Base-by-base conservation (phyloP, 2,888 invertebrate species). In the Lepidochrysops patricia region DNA sequence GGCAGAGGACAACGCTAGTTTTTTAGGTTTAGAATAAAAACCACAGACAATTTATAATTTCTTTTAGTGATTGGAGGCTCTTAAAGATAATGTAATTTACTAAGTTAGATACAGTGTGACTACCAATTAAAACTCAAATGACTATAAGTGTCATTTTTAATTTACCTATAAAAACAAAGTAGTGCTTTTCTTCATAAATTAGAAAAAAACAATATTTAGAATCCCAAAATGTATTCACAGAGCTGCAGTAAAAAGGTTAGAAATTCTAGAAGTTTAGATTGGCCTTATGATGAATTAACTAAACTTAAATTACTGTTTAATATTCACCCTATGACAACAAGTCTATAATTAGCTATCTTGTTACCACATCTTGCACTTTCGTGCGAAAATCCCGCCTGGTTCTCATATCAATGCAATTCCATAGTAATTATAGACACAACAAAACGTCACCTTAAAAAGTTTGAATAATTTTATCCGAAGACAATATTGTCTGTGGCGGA, bases 361-460 rank as follows among this genome's bases (percentile, higher is more conserved):
- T 77, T 74, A 79, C 79, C 77, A 62, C 77, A 72, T 74, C 75
- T 79, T 75, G 72, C 74, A 58, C 58, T 58, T 34, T 57, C 82
- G 82, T 85, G 84, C 80, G 85, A 85, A 84, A 78, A 74, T 72
- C 62, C 64, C 70, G 66, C 71, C 78, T 75, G 76, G 82, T 81
- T 76, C 75, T 63, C 65, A 67, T 64, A 62, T 57, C 26, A 63
- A 68, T 64, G 68, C 62, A 73, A 85, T 84, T 74, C 74, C 74
- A 76, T 68, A 67, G 71, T 82, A 85, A 88, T 88, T 87, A 86
- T 79, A 70, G 62, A 66, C 65, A 62, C 66, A 35, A 34, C 23
- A 63, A 61, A 64, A 64, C 63, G 62, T 57, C 61, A 62, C 69
- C 67, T 67, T 64, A 69, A 70, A 73, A 69, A 72, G 73, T 70